Evolutionary conservation across 2,888 invertebrate genomes (phyloP), one percentile per base, ranked within the genome.

Genomic region (Acrobasis consociella): DNA sequence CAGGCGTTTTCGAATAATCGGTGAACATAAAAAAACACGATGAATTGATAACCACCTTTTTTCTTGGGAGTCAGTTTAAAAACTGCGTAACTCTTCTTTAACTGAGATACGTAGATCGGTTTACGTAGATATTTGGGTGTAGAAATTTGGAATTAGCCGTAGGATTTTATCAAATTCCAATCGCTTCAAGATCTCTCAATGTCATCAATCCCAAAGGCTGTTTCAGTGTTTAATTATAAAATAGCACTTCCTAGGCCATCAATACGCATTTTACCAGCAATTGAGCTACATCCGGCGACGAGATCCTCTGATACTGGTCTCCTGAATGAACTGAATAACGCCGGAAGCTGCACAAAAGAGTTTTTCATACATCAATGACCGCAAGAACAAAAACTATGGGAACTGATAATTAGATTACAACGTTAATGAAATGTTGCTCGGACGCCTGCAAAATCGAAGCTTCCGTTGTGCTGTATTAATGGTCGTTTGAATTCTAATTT

Each of bases 361-460:
- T 62, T 64, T 66, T 65, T 63, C 65, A 68, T 64, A 63, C 65
- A 64, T 62, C 64, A 64, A 63, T 61, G 60, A 55, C 64, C 62
- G 60, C 37, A 60, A 60, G 60, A 60, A 60, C 60, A 60, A 60
- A 65, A 66, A 69, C 83, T 86, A 88, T 91, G 90, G 87, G 91
- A 91, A 90, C 85, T 86, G 88, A 89, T 90, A 89, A 91, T 91
- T 91, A 90, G 89, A 90, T 90, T 89, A 89, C 72, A 78, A 52
- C 60, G 65, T 58, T 64, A 62, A 68, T 68, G 65, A 68, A 62
- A 66, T 66, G 65, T 65, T 65, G 62, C 63, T 52, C 38, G 50
- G 49, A 42, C 62, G 52, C 59, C 51, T 49, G 55, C 61, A 55
- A 62, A 61, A 62, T 62, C 62, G 62, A 62, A 49, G 62, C 49